These are phyloP conservation scores for Pygmarrhopalites habei DNA, from an alignment of 1,140 invertebrate species.

Conservation along the genomic window DNA sequence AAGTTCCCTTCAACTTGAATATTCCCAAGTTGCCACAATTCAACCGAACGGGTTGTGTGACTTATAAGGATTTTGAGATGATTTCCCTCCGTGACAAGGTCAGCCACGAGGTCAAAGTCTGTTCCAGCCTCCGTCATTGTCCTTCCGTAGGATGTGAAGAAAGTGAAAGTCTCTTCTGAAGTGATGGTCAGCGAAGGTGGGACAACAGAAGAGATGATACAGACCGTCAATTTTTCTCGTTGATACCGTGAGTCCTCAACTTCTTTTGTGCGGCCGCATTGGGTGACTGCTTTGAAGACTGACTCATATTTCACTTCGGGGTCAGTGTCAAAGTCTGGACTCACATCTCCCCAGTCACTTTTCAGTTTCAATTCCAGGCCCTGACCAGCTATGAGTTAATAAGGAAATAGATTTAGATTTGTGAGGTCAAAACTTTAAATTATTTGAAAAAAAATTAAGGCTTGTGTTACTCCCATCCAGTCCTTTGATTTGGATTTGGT, in stretches of 20 bases:
- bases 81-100: not conserved
- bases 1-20: slow-evolving; percentile 37
- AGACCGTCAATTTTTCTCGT: not conserved
- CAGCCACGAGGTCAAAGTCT: slow-evolving; percentile 21
- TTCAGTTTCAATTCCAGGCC: too few species aligned
- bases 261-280: slow-evolving; percentile 16
- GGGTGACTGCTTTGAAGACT: not conserved
- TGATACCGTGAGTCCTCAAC: slow-evolving; percentile 28
- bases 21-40: slow-evolving; percentile 32
- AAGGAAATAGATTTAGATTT: too few species aligned
- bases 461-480: slow-evolving; percentile 11
- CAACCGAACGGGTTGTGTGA: slow-evolving; percentile 24
- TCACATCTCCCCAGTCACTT: slow-evolving; percentile 22
- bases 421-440: too few species aligned
- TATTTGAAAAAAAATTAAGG: too few species aligned
- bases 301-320: not conserved
- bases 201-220: slow-evolving; percentile 12
- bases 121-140: not conserved
- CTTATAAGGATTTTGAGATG: slow-evolving; percentile 6
- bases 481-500: slow-evolving; percentile 31
- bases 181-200: not conserved
- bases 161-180: slow-evolving; percentile 8
- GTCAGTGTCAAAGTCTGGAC: slow-evolving; percentile 33
- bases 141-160: slow-evolving; percentile 23
- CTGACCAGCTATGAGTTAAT: too few species aligned